Conservation (phyloP, 2,797 vertebrate species). For the Clarias pachynema region DNA sequence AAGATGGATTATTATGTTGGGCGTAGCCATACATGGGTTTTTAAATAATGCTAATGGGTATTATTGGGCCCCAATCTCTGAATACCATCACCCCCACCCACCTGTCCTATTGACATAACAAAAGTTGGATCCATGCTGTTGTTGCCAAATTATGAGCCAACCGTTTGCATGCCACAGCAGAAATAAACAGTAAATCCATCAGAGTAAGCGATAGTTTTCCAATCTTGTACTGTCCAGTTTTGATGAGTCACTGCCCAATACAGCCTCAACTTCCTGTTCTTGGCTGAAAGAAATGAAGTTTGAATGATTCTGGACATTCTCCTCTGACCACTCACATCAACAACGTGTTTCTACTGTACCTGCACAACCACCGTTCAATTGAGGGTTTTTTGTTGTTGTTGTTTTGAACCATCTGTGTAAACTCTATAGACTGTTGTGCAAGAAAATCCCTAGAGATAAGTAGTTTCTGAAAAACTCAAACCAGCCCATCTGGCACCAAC, state of each 20-base stretch:
- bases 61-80: neutral
- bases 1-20: neutral
- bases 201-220: neutral
- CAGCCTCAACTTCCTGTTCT: neutral
- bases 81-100: neutral
- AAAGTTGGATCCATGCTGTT: neutral
- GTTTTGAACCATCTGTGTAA: neutral
- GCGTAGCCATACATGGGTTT: neutral
- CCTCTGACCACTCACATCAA: neutral
- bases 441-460: constrained; percentile 1
- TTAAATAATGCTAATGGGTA: neutral
- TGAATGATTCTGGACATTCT: neutral
- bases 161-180: neutral
- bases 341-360: neutral
- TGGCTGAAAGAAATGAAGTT: neutral
- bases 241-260: neutral
- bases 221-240: neutral
- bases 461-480: constrained; percentile 11
- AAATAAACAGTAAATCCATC: neutral
- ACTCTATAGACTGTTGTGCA: neutral
- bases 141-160: neutral
- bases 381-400: neutral
- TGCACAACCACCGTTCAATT: neutral
- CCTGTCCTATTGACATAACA: neutral
- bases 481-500: neutral